Base-by-base conservation (phyloP, 2,113 vertebrate genomes). In the Varanus salvator region DNA sequence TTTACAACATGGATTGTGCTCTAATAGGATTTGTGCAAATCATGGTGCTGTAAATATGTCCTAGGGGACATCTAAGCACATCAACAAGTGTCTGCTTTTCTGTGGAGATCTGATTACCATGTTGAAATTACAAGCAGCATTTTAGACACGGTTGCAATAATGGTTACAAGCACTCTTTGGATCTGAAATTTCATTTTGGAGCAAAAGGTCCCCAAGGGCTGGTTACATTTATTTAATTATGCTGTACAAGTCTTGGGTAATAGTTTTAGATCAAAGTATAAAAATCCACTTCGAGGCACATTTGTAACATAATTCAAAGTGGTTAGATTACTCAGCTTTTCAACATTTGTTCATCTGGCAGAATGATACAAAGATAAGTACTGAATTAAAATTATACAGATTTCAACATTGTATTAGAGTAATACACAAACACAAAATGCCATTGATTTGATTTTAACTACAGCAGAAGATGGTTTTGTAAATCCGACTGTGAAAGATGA, bases 191-290 rank as follows among this genome's bases (percentile, higher is more conserved):
- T 96, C 95, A 95, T 97, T 97, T 96, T 92, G 88, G 86, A 96
- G 94, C 91, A 94, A 96, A 93, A 95, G 95, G 93, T 96, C 96
- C 97, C 96, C 91, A 91, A 93, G 97, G 97, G 95, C 92, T 96
- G 90, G 87, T 96, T 96, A 95, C 95, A 96, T 96, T 97, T 97
- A 97, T 97, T 97, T 97, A 97, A 97, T 97, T 97, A 97, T 80
- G 91, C 90, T 78, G 80, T 95, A 92, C 91, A 97, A 96, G 95
- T 87, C 93, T 92, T 93, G 92, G 93, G 92, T 97, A 97, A 97
- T 96, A 93, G 96, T 97, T 97, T 96, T 96, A 96, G 94, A 96
- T 96, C 69, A 87, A 95, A 96, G 91, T 94, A 94, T 95, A 97
- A 97, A 97, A 97, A 91, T 93, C 91, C 90, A 96, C 95, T 97